phyloP scores from a whole-genome alignment of 2,113 vertebrate genomes.

The Nothocercus julius region DNA sequence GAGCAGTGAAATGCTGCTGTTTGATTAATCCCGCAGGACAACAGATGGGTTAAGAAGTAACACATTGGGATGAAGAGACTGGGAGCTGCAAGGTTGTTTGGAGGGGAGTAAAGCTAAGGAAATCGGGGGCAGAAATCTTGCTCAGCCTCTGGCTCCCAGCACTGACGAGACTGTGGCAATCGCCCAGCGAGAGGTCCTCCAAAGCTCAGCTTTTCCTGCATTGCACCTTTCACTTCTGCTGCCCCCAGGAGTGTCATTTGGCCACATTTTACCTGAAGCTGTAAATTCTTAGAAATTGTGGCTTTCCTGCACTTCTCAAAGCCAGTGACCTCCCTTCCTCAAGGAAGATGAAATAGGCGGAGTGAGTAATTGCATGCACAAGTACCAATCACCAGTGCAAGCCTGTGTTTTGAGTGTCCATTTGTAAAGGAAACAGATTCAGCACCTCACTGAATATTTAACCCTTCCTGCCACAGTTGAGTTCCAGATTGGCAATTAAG shows the following conservation, averaged over 20 bases:
- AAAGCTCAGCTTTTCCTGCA: not conserved
- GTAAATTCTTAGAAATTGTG: not conserved
- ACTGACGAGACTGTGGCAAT: not conserved
- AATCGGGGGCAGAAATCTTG: not conserved
- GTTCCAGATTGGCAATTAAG: not conserved
- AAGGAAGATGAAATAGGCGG: not conserved
- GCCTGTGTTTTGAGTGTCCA: not conserved
- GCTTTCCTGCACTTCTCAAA: not conserved
- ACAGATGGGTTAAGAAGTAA: not conserved
- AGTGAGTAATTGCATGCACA: rapidly evolving
- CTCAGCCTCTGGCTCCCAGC: not conserved
- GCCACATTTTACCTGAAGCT: not conserved
- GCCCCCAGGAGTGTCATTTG: not conserved
- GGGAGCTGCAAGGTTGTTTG: not conserved
- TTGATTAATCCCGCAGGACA: not conserved
- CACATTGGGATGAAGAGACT: not conserved
- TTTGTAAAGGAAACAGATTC: not conserved
- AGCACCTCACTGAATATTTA: not conserved
- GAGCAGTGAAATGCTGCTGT: not conserved
- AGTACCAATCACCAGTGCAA: not conserved
- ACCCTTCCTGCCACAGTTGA: not conserved
- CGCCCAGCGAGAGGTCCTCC: not conserved
- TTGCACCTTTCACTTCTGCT: not conserved
- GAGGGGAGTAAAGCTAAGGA: not conserved
- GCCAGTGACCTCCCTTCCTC: not conserved